These are phyloP conservation scores for Coregonus sp. DNA, from an alignment of 2,797 vertebrate genomes.

Conservation along the genomic window DNA sequence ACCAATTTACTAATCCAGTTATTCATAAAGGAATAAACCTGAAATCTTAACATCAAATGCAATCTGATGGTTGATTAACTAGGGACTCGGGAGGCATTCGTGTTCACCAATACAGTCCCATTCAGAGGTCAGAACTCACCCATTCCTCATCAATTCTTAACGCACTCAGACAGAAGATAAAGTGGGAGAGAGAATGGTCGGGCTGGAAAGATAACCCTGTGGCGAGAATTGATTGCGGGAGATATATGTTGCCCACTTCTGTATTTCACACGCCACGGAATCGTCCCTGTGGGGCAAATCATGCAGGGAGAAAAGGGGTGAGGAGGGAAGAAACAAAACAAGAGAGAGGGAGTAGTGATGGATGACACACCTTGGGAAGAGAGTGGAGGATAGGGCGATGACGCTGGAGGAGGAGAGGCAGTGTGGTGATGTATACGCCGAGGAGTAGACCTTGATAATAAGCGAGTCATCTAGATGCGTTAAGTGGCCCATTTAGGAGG, in stretches of 20 bases:
- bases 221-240: constrained; percentile 65
- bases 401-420: not conserved
- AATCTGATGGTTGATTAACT: not conserved
- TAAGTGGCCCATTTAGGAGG: constrained; percentile 71
- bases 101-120: not conserved
- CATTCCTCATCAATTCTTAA: not conserved
- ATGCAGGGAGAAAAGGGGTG: constrained; percentile 34
- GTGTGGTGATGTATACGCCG: constrained; percentile 21
- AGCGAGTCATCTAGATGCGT: constrained; percentile 63
- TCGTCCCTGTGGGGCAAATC: constrained; percentile 47
- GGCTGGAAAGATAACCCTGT: constrained; percentile 55
- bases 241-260: constrained; percentile 65
- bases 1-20: constrained; percentile 18
- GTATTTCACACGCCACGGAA: constrained; percentile 67
- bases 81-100: not conserved
- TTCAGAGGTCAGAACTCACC: not conserved
- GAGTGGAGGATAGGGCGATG: constrained; percentile 18
- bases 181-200: constrained; percentile 21
- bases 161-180: not conserved
- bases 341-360: constrained; percentile 5
- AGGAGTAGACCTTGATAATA: constrained; percentile 67
- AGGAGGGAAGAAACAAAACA: constrained; percentile 25
- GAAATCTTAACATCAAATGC: not conserved
- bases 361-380: constrained; percentile 13
- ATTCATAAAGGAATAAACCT: constrained; percentile 51